Percentiles rank a stretch among this genome's conserved stretches.
phyloP scores from a whole-genome alignment of 2,888 invertebrate genomes.

The Cremastinae sp. region DNA sequence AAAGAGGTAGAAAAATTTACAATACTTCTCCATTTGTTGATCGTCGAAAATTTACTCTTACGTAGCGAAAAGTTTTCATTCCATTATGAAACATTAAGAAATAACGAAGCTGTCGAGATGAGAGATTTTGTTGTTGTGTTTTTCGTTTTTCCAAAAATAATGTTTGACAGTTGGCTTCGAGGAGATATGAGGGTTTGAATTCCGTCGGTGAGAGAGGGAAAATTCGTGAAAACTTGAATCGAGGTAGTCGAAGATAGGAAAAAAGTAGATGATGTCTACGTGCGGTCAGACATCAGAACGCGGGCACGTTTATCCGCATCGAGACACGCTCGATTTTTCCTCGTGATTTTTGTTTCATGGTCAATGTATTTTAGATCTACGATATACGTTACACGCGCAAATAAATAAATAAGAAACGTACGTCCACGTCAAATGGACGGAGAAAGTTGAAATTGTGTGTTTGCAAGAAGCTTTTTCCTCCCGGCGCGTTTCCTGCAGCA shows the following conservation, averaged over 20 bases:
- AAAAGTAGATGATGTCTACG: slow-evolving; percentile 33
- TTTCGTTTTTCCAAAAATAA: slow-evolving; percentile 4
- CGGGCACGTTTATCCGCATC: slow-evolving; percentile 19
- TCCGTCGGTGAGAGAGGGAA: slow-evolving; percentile 16
- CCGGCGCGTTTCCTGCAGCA: slow-evolving; percentile 35
- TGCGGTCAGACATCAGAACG: slow-evolving; percentile 37
- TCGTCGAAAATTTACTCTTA: not conserved
- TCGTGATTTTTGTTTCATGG: slow-evolving; percentile 58
- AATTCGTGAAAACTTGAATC: slow-evolving; percentile 31
- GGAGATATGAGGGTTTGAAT: slow-evolving; percentile 2
- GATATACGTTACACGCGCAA: not conserved
- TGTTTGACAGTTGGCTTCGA: not conserved
- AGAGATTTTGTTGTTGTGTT: not conserved
- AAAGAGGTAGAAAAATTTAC: no score
- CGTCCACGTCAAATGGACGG: not conserved
- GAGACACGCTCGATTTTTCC: slow-evolving; percentile 16
- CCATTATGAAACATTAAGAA: not conserved
- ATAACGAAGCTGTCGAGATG: not conserved
- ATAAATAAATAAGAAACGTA: not conserved
- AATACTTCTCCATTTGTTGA: no score
- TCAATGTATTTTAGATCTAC: slow-evolving; percentile 47
- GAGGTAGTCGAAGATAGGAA: slow-evolving; percentile 1
- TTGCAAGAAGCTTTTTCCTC: slow-evolving; percentile 23
- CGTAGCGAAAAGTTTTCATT: not conserved
- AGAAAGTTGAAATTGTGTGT: slow-evolving; percentile 39